Evolutionary conservation across 2,113 vertebrate genomes (phyloP).

Genomic region (Salminus brasiliensis): DNA sequence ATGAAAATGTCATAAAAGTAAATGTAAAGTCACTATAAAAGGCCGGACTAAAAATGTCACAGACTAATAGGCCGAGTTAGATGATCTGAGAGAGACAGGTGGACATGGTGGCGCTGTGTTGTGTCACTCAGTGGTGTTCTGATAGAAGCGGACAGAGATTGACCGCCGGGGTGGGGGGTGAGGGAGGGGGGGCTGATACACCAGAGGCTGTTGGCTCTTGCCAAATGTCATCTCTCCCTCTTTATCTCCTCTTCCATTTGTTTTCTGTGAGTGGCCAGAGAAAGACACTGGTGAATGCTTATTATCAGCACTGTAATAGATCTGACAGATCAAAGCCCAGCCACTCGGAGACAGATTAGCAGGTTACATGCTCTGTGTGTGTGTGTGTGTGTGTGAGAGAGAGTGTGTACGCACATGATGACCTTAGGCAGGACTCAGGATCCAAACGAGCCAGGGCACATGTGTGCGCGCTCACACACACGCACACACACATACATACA

Average conservation of each 20-base stretch:
- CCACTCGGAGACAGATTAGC: conserved; percentile 28
- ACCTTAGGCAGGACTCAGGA: conserved; percentile 1
- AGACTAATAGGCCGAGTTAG: too few species aligned
- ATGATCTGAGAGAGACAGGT: background rate
- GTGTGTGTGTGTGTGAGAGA: background rate
- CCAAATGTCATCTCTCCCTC: background rate
- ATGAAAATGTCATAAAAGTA: too few species aligned
- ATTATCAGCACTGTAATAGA: conserved; percentile 23
- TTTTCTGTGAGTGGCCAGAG: background rate
- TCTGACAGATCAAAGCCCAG: conserved; percentile 25
- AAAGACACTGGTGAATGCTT: conserved; percentile 3
- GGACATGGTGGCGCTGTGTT: background rate
- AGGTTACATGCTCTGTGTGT: conserved; percentile 10
- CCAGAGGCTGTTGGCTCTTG: background rate
- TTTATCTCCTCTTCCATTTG: conserved; percentile 6
- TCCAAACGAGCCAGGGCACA: conserved; percentile 14
- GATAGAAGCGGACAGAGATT: conserved; percentile 2
- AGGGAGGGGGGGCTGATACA: background rate
- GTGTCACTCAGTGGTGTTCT: background rate
- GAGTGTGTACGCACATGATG: background rate
- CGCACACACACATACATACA: too few species aligned
- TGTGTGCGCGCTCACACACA: too few species aligned
- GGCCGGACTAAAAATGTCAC: too few species aligned
- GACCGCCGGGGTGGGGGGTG: too few species aligned
- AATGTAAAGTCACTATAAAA: too few species aligned